Evolutionary conservation across 1,140 invertebrate genomes (phyloP).

Genomic region (Nasonia vitripennis): DNA sequence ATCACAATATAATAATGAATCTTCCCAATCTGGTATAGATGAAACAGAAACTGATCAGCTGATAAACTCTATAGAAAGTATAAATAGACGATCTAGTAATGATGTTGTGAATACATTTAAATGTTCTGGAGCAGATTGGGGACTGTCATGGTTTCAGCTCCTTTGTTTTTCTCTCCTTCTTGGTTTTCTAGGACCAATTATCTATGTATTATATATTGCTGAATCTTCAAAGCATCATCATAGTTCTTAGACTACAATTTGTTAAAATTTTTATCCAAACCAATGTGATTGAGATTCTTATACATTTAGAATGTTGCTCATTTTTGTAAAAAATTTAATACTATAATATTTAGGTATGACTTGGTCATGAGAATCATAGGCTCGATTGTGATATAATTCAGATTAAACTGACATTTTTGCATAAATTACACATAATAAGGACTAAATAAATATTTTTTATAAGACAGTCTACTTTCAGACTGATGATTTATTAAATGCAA

Average conservation of each 20-base stretch:
- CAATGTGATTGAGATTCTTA: neutral
- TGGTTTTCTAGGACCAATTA: slow-evolving; percentile 68
- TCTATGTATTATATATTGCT: slow-evolving; percentile 69
- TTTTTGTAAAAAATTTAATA: neutral
- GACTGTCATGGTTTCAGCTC: slow-evolving; percentile 70
- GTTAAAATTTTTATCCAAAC: neutral
- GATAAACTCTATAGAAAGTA: slow-evolving; percentile 55
- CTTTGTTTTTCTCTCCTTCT: slow-evolving; percentile 68
- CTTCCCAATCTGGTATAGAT: slow-evolving; percentile 38
- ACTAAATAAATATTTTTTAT: slow-evolving; percentile 37
- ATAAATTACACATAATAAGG: slow-evolving; percentile 11
- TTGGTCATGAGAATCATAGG: neutral
- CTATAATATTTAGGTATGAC: neutral
- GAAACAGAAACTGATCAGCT: slow-evolving; percentile 62
- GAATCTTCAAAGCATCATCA: slow-evolving; percentile 63
- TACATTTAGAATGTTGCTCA: neutral
- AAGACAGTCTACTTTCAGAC: slow-evolving; percentile 21
- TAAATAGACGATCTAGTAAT: slow-evolving; percentile 48
- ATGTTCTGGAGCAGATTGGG: slow-evolving; percentile 73
- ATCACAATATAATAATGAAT: slow-evolving; percentile 51
- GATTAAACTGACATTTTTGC: neutral
- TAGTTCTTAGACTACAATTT: slow-evolving; percentile 14
- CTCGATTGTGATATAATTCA: neutral
- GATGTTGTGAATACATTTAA: slow-evolving; percentile 64
- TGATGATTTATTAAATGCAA: slow-evolving; percentile 25